Evolutionary conservation across 2,888 invertebrate species (phyloP).

Genomic region (Epirrhoe alternata): DNA sequence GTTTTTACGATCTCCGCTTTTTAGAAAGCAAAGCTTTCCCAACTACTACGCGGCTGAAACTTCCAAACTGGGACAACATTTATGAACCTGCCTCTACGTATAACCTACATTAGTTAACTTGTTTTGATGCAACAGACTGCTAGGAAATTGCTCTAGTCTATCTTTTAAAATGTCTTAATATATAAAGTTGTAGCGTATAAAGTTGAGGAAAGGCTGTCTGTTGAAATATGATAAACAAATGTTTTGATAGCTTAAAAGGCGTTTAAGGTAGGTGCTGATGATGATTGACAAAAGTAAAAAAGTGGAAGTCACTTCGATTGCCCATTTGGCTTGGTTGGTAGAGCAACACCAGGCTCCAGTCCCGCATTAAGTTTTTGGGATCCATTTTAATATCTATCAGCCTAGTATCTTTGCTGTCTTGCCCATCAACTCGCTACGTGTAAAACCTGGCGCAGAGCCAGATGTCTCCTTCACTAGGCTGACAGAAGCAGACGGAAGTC

Average conservation of each 20-base stretch:
- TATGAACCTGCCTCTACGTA: not conserved
- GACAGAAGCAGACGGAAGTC: constrained; percentile 5
- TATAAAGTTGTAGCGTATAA: not conserved
- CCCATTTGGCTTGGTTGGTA: too few relatives aligned
- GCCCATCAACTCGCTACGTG: not conserved
- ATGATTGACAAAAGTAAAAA: too few relatives aligned
- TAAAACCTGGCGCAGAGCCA: constrained; percentile 18
- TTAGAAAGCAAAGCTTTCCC: not conserved
- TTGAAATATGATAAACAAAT: too few relatives aligned
- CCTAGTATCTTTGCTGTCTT: too few relatives aligned
- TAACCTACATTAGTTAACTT: not conserved
- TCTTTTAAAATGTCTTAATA: not conserved
- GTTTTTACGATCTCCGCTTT: not conserved
- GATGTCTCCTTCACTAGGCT: constrained; percentile 8
- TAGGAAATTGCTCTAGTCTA: not conserved
- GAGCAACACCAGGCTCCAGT: too few relatives aligned
- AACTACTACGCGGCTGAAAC: constrained; percentile 1
- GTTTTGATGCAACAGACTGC: constrained; percentile 11
- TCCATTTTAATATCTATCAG: too few relatives aligned
- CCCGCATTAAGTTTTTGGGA: too few relatives aligned
- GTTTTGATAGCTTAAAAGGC: too few relatives aligned
- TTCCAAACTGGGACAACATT: constrained; percentile 16
- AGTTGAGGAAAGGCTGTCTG: not conserved
- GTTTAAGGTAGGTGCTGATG: too few relatives aligned
- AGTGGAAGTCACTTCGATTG: too few relatives aligned